Evolutionary conservation across 1,140 invertebrate genomes (phyloP).

Genomic region (Drosophila nigrodunni): DNA sequence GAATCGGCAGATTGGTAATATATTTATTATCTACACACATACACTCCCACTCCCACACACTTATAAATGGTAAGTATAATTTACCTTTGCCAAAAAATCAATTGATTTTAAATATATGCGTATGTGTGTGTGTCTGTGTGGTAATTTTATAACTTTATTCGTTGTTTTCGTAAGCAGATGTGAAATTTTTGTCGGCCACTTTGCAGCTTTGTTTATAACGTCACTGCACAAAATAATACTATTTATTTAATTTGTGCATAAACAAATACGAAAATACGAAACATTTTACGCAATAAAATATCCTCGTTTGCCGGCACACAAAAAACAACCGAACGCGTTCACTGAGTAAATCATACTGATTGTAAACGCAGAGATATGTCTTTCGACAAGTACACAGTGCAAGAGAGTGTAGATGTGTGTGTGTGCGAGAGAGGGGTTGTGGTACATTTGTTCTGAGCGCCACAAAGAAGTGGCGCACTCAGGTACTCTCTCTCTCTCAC

Average conservation of each 20-base stretch:
- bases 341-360: conserved; percentile 47
- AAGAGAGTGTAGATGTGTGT: background rate
- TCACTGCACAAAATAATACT: conserved; percentile 47
- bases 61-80: background rate
- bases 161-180: conserved; percentile 31
- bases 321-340: conserved; percentile 44
- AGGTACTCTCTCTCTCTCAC: conserved; percentile 2
- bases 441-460: conserved; percentile 27
- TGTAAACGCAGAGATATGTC: conserved; percentile 29
- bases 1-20: conserved; percentile 1
- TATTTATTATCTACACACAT: conserved; percentile 23
- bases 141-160: conserved; percentile 34
- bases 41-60: background rate
- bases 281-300: conserved; percentile 7
- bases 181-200: conserved; percentile 28
- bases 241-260: conserved; percentile 40
- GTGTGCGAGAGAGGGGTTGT: conserved; percentile 12
- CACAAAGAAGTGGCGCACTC: conserved; percentile 4
- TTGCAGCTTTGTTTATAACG: conserved; percentile 49
- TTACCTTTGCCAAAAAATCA: conserved; percentile 43
- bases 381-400: conserved; percentile 1
- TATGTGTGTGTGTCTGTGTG: background rate
- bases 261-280: conserved; percentile 30
- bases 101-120: conserved; percentile 15
- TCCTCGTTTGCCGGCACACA: background rate